Percentiles rank a stretch among this genome's conserved stretches.
Conservation (phyloP, 1,140 invertebrate genomes). For the Ceratina calcarata region DNA sequence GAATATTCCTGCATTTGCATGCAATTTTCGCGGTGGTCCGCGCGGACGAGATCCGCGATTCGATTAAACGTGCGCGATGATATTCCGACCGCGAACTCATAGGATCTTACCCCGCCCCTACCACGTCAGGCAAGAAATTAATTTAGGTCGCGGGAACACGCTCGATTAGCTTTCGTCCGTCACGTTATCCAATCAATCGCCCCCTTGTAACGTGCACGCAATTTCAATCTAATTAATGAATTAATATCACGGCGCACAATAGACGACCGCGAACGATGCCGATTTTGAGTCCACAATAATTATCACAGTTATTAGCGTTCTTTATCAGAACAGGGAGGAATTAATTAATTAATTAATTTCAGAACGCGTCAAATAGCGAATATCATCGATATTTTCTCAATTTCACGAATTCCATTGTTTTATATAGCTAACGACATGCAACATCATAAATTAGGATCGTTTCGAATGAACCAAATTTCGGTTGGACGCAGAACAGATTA, state of each 20-base stretch:
- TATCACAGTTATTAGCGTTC: slow-evolving; percentile 16
- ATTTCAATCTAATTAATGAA: slow-evolving; percentile 37
- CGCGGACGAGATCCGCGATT: slow-evolving; percentile 64
- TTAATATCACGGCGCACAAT: slow-evolving; percentile 21
- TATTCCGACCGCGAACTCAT: slow-evolving; percentile 8
- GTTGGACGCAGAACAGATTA: not conserved
- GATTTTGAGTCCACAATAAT: slow-evolving; percentile 15
- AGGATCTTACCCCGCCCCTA: not conserved
- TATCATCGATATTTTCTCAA: not conserved
- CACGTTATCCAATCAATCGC: slow-evolving; percentile 17
- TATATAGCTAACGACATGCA: not conserved
- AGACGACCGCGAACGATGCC: not conserved
- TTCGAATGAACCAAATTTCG: not conserved
- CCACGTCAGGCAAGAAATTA: slow-evolving; percentile 53
- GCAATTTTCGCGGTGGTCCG: slow-evolving; percentile 61
- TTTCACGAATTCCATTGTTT: not conserved
- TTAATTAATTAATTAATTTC: slow-evolving; percentile 31
- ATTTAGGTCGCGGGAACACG: slow-evolving; percentile 45
- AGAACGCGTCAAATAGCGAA: not conserved
- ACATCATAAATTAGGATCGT: not conserved
- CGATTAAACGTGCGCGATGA: slow-evolving; percentile 61
- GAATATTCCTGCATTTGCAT: slow-evolving; percentile 67
- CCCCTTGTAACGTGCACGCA: not conserved
- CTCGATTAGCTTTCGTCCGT: slow-evolving; percentile 43
- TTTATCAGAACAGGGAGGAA: not conserved